Percentiles rank a stretch among this genome's conserved stretches.
Conservation (phyloP, 1,140 invertebrate genomes). For the Brachionus angularis region DNA sequence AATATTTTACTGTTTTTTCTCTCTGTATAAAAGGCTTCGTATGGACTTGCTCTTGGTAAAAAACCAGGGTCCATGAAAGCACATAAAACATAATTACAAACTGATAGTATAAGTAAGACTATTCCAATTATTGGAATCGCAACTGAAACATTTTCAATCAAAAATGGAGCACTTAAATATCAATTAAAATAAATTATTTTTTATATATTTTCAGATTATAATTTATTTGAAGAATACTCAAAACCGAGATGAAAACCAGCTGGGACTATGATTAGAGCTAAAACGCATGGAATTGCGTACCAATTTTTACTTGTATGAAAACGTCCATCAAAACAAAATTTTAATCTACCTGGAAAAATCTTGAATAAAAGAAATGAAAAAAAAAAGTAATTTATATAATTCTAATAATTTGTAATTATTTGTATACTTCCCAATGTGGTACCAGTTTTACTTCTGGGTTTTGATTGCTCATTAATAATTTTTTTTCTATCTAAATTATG, state of each 20-base stretch:
- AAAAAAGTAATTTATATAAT: no score
- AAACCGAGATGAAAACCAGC: slow-evolving; percentile 35
- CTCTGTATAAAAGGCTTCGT: slow-evolving; percentile 87
- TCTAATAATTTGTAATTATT: no score
- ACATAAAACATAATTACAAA: slow-evolving; percentile 80
- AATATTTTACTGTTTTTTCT: slow-evolving; percentile 50
- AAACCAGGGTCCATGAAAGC: slow-evolving; percentile 91
- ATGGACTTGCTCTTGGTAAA: slow-evolving; percentile 78
- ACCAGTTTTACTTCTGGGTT: no score
- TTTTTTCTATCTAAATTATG: no score
- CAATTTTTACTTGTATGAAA: slow-evolving; percentile 38
- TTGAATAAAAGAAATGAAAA: no score
- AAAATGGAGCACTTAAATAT: slow-evolving; percentile 74
- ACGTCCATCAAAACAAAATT: slow-evolving; percentile 7
- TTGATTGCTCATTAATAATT: no score
- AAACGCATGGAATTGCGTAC: slow-evolving; percentile 19
- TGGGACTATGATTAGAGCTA: slow-evolving; percentile 1
- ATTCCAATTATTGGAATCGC: slow-evolving; percentile 81
- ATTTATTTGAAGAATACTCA: no score
- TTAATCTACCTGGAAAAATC: slow-evolving; percentile 35
- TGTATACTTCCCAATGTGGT: slow-evolving; percentile 41
- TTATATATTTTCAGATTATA: slow-evolving; percentile 4
- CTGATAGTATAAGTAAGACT: slow-evolving; percentile 80
- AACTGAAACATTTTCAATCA: slow-evolving; percentile 72
- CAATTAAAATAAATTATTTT: slow-evolving; percentile 45